A percentile compares a stretch with the other conserved stretches of the same genome.
Conservation (phyloP, 2,888 invertebrate genomes). For the Dione vanillae region DNA sequence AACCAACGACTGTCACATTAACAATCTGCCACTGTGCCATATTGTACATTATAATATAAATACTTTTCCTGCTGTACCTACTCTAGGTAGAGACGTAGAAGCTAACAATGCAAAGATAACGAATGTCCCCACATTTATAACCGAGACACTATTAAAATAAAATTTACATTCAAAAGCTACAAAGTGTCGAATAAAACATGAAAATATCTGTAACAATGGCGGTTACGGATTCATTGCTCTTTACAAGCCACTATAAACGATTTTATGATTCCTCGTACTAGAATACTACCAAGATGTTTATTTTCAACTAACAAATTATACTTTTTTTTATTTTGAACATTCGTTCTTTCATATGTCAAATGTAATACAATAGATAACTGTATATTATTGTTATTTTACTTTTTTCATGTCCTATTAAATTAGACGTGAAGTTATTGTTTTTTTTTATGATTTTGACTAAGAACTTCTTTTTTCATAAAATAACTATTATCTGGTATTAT, state of each 20-base stretch:
- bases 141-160: constrained; percentile 48
- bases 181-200: constrained; percentile 61
- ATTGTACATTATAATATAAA: background rate
- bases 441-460: no score
- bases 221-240: constrained; percentile 55
- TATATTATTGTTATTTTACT: no score
- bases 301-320: constrained; percentile 40
- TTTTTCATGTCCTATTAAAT: no score
- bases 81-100: background rate
- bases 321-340: constrained; percentile 30
- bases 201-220: constrained; percentile 53
- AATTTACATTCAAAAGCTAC: constrained; percentile 64
- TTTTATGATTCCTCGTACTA: constrained; percentile 66
- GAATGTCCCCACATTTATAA: constrained; percentile 29
- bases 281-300: constrained; percentile 51
- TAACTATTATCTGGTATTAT: no score
- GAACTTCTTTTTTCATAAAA: no score
- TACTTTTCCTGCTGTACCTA: background rate
- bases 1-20: no score
- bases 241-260: constrained; percentile 61
- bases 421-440: background rate
- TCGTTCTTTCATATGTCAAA: background rate
- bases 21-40: no score
- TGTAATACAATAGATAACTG: no score
- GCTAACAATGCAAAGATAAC: constrained; percentile 24